Conservation (phyloP, 2,888 invertebrate species). For the Cinara cedri region DNA sequence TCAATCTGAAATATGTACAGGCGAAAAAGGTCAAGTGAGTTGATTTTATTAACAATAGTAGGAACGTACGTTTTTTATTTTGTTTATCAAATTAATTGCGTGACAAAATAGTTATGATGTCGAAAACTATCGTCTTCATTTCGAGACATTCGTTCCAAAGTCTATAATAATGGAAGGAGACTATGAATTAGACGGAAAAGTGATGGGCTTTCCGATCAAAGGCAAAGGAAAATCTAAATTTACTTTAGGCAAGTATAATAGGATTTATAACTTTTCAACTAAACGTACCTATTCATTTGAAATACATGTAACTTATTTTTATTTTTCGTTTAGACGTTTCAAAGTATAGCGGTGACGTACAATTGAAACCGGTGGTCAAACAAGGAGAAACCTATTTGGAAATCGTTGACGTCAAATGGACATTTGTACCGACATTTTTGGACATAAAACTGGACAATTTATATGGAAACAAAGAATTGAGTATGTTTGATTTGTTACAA, state of each 20-base stretch:
- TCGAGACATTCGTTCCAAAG: neutral
- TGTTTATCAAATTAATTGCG: neutral
- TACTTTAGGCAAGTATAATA: conserved; percentile 59
- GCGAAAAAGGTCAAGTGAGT: conserved; percentile 57
- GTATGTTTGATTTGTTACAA: conserved; percentile 54
- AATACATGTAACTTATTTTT: too few relatives aligned
- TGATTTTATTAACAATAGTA: neutral
- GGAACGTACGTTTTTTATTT: too few relatives aligned
- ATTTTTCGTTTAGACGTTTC: conserved; percentile 41
- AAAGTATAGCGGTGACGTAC: neutral
- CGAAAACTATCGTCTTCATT: neutral
- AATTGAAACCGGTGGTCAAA: conserved; percentile 59
- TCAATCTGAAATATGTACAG: conserved; percentile 52
- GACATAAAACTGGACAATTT: conserved; percentile 63
- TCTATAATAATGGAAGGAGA: conserved; percentile 65
- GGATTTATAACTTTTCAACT: neutral
- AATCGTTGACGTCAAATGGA: conserved; percentile 60
- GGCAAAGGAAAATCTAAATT: conserved; percentile 60
- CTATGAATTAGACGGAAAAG: conserved; percentile 60
- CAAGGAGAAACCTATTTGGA: conserved; percentile 62
- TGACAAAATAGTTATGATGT: neutral
- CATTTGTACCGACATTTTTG: conserved; percentile 60
- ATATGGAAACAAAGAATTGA: conserved; percentile 64
- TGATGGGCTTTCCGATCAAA: conserved; percentile 60
- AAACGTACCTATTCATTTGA: neutral